Base-by-base conservation (phyloP, 2,113 vertebrate genomes). In the Collichthys lucidus region DNA sequence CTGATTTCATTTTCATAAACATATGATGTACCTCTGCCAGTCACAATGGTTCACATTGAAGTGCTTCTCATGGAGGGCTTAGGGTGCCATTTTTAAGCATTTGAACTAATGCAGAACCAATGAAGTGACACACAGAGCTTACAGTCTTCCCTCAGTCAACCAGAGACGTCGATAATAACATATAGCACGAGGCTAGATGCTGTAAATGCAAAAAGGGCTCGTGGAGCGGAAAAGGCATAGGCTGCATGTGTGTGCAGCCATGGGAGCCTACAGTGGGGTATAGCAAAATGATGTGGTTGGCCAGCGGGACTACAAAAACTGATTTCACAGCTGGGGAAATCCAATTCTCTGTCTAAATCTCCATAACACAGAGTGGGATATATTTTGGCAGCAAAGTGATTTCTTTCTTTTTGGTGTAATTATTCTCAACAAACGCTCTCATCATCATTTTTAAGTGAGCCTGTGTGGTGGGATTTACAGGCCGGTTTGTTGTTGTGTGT, bases 241-340 rank as follows among this genome's bases (percentile, higher is more conserved):
- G 77, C 77, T 62, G 75, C 61, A 47, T 73, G 49, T 70, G 86
- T 71, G 86, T 81, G 90, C 78, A 70, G 53, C 14, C 70, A 67
- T 26, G 69, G 70, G 64, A 63, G 83, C 63, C 86, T 85, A 73
- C 75, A 82, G 88, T 44, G 1, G 61, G 67, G 78, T 74, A 66
- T 26, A 70, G 87, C 84, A 80, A 80, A 86, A 93, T 87, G 90
- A 91, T 84, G 86, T 75, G 84, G 86, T 89, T 85, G 88, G 91
- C 87, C 83, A 91, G 84, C 60, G 66, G 84, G 87, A 91, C 89
- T 85, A 93, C 93, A 94, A 87, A 94, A 94, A 94, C 82, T 88
- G 91, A 94, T 94, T 95, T 94, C 91, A 94, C 92, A 93, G 92
- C 92, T 88, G 91, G 91, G 79, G 86, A 88, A 94, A 94, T 94